These are phyloP conservation scores for Clupea harengus DNA, from an alignment of 2,113 vertebrate genomes.

Conservation along the genomic window DNA sequence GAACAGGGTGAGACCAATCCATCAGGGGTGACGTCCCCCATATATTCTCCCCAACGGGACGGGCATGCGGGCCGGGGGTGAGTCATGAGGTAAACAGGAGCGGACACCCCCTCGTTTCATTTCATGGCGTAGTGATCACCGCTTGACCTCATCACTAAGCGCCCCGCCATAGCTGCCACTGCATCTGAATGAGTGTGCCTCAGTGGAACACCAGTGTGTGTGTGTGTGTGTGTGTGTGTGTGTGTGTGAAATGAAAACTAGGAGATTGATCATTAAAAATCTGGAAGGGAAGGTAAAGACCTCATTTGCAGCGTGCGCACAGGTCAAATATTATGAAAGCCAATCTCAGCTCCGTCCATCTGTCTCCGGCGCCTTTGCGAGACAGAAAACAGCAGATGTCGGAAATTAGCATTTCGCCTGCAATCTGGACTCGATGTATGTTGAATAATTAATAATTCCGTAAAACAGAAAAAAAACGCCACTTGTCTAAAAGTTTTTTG, in stretches of 20 bases:
- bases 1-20: conserved; percentile 26
- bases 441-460: conserved; percentile 51
- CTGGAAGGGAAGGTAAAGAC: neutral
- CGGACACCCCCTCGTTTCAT: conserved; percentile 46
- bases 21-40: conserved; percentile 35
- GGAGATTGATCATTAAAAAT: neutral
- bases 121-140: conserved; percentile 58
- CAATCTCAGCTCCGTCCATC: conserved; percentile 38
- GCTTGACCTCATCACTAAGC: conserved; percentile 61
- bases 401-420: conserved; percentile 51
- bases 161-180: conserved; percentile 32
- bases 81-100: conserved; percentile 58
- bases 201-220: conserved; percentile 52
- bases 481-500: conserved; percentile 29
- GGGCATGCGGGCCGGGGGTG: conserved; percentile 47
- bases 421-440: conserved; percentile 42
- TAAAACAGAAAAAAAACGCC: conserved; percentile 3
- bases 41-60: conserved; percentile 17
- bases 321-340: neutral
- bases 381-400: conserved; percentile 48
- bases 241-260: neutral
- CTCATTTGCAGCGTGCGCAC: neutral
- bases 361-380: conserved; percentile 41
- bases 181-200: conserved; percentile 58
- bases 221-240: neutral